Evolutionary conservation across 2,113 vertebrate species (phyloP).

Genomic region (Shinisaurus crocodilurus): DNA sequence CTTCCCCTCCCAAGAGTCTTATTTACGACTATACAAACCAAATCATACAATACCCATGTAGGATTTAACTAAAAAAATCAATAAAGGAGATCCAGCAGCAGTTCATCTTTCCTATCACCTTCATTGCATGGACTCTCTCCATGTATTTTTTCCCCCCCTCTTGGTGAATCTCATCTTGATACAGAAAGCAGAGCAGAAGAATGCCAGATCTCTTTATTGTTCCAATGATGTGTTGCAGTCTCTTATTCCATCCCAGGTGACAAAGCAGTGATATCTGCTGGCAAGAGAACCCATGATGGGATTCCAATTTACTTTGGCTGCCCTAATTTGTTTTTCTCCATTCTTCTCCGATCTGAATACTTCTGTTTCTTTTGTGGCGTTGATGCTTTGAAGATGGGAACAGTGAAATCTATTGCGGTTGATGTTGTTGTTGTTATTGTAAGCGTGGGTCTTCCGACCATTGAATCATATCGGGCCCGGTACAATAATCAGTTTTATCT

Average conservation of each 20-base stretch:
- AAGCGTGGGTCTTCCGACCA: neutral
- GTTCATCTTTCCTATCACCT: neutral
- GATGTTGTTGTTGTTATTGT: neutral
- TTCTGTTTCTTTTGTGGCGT: neutral
- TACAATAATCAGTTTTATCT: neutral
- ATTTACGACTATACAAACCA: too few relatives aligned
- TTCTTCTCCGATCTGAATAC: neutral
- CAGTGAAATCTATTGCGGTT: neutral
- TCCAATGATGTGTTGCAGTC: neutral
- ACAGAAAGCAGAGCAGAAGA: neutral
- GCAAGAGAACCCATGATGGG: neutral
- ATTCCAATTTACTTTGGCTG: neutral
- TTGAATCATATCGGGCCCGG: neutral
- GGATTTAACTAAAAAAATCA: neutral
- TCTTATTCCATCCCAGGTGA: neutral
- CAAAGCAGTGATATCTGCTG: neutral
- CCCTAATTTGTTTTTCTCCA: neutral
- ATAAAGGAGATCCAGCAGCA: neutral
- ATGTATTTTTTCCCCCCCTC: neutral
- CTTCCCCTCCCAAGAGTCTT: too few relatives aligned
- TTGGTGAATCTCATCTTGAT: neutral
- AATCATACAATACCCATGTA: too few relatives aligned
- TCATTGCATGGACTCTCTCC: neutral
- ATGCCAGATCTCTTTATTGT: neutral
- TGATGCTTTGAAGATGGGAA: neutral